These are phyloP conservation scores for Vimba vimba DNA, from an alignment of 2,113 vertebrate genomes.

Conservation along the genomic window DNA sequence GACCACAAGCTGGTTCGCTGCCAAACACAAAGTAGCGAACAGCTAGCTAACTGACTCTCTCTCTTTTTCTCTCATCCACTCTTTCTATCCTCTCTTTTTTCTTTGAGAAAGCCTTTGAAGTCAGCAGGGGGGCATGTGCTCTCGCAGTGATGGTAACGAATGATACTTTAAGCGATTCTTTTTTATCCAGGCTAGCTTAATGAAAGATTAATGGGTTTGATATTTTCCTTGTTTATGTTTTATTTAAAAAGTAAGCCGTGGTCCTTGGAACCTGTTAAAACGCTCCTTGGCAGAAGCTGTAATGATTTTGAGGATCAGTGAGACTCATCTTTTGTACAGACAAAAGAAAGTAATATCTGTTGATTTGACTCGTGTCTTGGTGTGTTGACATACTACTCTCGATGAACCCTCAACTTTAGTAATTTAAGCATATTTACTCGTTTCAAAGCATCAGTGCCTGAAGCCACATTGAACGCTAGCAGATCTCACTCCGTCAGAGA, in stretches of 20 bases:
- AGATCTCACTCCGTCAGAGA: not conserved
- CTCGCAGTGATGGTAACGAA: slow-evolving; percentile 90
- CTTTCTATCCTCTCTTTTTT: slow-evolving; percentile 63
- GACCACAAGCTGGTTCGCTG: slow-evolving; percentile 88
- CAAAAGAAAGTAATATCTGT: slow-evolving; percentile 60
- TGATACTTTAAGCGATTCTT: slow-evolving; percentile 97
- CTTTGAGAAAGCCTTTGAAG: slow-evolving; percentile 90
- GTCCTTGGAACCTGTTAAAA: slow-evolving; percentile 83
- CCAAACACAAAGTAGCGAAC: slow-evolving; percentile 78
- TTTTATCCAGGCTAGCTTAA: slow-evolving; percentile 98
- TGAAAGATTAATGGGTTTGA: slow-evolving; percentile 99
- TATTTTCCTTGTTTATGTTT: slow-evolving; percentile 97
- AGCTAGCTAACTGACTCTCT: slow-evolving; percentile 84
- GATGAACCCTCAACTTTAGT: not conserved
- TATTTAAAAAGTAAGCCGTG: slow-evolving; percentile 76
- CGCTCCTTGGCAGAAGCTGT: slow-evolving; percentile 67
- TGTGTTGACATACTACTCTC: not conserved
- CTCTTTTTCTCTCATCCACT: slow-evolving; percentile 66
- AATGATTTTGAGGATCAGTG: slow-evolving; percentile 83
- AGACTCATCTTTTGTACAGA: slow-evolving; percentile 41
- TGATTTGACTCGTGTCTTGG: slow-evolving; percentile 55
- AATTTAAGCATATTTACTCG: not conserved
- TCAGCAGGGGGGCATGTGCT: slow-evolving; percentile 91
- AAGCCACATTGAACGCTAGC: not conserved
- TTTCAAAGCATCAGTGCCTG: not conserved